Conservation (phyloP, 2,888 invertebrate genomes). For the Cephus spinipes region DNA sequence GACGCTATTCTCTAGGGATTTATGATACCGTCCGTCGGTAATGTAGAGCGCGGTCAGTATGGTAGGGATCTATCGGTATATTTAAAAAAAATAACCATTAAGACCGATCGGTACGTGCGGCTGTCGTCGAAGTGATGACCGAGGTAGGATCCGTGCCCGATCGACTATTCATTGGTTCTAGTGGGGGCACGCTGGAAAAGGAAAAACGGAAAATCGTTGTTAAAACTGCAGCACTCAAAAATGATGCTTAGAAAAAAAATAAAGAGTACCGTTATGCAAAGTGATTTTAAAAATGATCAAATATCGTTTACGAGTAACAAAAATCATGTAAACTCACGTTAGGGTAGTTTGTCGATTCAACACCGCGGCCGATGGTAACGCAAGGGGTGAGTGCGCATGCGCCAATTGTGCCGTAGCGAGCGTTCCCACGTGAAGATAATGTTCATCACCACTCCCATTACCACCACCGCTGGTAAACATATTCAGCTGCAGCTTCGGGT, state of each 20-base stretch:
- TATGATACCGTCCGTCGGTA: constrained; percentile 25
- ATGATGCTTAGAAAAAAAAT: no score
- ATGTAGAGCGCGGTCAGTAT: constrained; percentile 36
- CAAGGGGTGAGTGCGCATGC: constrained; percentile 65
- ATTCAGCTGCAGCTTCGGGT: constrained; percentile 62
- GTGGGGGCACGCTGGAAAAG: constrained; percentile 70
- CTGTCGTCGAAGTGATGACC: constrained; percentile 70
- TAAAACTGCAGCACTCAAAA: no score
- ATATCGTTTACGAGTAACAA: neutral
- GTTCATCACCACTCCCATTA: constrained; percentile 50
- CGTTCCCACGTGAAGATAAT: constrained; percentile 52
- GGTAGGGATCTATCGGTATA: constrained; percentile 24
- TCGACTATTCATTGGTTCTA: constrained; percentile 69
- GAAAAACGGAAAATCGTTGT: constrained; percentile 4
- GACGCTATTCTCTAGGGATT: neutral
- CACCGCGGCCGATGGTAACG: constrained; percentile 68
- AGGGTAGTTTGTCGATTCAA: constrained; percentile 69
- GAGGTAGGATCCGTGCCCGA: constrained; percentile 61
- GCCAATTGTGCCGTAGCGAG: constrained; percentile 53
- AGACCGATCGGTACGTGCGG: constrained; percentile 50
- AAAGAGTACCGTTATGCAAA: no score
- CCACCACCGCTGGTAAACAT: constrained; percentile 54
- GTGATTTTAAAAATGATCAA: neutral
- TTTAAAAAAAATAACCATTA: constrained; percentile 29
- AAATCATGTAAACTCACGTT: constrained; percentile 61